Conservation (phyloP, 2,113 vertebrate species). For the Gymnogyps californianus region DNA sequence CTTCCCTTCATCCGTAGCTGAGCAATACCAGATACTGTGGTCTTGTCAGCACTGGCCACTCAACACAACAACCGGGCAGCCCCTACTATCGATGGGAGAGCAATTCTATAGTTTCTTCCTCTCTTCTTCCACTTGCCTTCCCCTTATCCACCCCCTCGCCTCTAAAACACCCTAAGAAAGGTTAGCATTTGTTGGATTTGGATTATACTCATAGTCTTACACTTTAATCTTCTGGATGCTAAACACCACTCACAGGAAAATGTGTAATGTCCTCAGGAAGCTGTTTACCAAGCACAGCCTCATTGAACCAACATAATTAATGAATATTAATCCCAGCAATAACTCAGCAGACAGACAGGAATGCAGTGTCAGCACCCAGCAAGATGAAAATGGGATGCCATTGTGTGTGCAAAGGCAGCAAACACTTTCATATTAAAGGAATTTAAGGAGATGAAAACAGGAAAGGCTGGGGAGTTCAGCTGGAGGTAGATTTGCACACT, state of each 20-base stretch:
- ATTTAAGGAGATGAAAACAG: not conserved
- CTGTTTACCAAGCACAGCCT: slow-evolving; percentile 31
- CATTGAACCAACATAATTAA: slow-evolving; percentile 6
- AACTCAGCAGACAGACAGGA: slow-evolving; percentile 35
- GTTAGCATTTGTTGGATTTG: not conserved
- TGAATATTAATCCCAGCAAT: slow-evolving; percentile 45
- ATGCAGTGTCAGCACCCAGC: slow-evolving; percentile 1
- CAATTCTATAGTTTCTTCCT: not conserved
- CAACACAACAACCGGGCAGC: not conserved
- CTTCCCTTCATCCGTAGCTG: not conserved
- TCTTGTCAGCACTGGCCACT: not conserved
- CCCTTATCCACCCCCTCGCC: not conserved
- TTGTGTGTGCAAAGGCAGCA: not conserved
- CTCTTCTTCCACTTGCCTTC: not conserved
- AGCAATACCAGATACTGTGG: not conserved
- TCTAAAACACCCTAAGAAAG: not conserved
- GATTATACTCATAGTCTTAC: not conserved
- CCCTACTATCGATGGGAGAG: not conserved
- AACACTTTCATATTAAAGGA: not conserved
- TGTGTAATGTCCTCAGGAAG: not conserved
- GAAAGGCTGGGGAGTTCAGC: not conserved
- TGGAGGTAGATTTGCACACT: not conserved
- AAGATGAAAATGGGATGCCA: slow-evolving; percentile 1
- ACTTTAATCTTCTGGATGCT: not conserved
- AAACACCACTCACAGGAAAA: not conserved